These are phyloP conservation scores for Oscheius sp. DNA, from an alignment of 1,140 invertebrate genomes.

Conservation along the genomic window DNA sequence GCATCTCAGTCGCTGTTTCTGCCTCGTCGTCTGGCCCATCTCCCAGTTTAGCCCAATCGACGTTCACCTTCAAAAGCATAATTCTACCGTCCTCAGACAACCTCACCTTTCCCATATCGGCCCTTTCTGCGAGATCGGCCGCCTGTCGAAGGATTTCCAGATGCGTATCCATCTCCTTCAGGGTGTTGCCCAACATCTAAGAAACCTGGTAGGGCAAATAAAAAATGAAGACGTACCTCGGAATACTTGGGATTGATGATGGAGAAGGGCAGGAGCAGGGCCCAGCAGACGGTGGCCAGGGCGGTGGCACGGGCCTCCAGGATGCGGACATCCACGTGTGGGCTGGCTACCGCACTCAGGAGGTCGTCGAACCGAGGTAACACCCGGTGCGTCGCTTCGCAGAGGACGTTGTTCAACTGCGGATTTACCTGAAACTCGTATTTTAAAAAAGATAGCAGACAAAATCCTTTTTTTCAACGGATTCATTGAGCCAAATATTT, in stretches of 20 bases:
- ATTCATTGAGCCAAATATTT: too few species aligned
- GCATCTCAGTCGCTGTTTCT: background rate
- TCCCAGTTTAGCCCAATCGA: background rate
- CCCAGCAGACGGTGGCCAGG: constrained; percentile 46
- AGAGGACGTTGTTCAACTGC: constrained; percentile 52
- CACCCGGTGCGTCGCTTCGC: constrained; percentile 48
- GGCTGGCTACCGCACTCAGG: constrained; percentile 36
- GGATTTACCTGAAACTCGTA: constrained; percentile 33
- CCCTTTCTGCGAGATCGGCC: constrained; percentile 3
- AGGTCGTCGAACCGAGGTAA: constrained; percentile 52
- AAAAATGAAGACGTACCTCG: constrained; percentile 1
- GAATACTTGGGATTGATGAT: constrained; percentile 17
- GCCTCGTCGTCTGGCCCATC: constrained; percentile 5
- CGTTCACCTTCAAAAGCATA: background rate
- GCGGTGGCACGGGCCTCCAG: constrained; percentile 52
- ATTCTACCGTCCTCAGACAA: background rate
- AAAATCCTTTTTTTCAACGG: too few species aligned
- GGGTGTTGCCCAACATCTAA: background rate
- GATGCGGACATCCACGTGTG: constrained; percentile 48
- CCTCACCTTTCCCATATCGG: constrained; percentile 8
- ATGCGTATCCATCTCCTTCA: constrained; percentile 20
- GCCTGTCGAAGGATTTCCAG: constrained; percentile 6
- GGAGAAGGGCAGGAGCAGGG: constrained; percentile 31
- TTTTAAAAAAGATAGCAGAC: too few species aligned
- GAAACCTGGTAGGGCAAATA: background rate